Base-by-base conservation (phyloP, 2,797 vertebrate species). In the Spinus pinus region DNA sequence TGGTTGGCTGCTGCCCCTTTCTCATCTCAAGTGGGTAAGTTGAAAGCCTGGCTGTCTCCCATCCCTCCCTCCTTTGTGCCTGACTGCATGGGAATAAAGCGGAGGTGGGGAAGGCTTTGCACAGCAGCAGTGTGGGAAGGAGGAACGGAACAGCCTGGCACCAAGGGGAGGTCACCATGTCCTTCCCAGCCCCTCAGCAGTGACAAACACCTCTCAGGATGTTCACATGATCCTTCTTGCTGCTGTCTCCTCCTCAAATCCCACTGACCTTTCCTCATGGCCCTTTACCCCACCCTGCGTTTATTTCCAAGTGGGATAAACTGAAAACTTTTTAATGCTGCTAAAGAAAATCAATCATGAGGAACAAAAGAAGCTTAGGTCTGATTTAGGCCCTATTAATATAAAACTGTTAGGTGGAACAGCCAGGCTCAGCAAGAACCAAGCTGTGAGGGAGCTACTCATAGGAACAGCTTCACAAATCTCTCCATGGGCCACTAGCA, bases 401-500 rank as follows among this genome's bases (percentile, higher is more conserved):
- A 92, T 62, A 72, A 93, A 93, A 87, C 39, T 9, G 6, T 78
- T 92, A 62, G 54, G 41, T 53, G 56, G 79, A 95, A 83, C 81
- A 56, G 60, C 75, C 94, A 83, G 69, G 83, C 61, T 81, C 57
- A 81, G 79, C 44, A 89, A 94, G 57, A 82, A 37, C 47, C 47
- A 92, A 95, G 69, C 66, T 81, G 58, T 67, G 70, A 91, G 64
- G 30, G 21, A 66, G 74, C 66, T 47, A 37, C 50, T 44, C 41
- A n/a, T 4, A 85, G 75, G 62, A 89, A 51, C 20, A 83, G 46
- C 25, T 91, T 87, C 86, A 89, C 79, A 78, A 77, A 78, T 87
- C 74, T 85, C 90, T 95, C 78, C 57, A 70, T 11, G 71, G 86
- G 83, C 80, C 90, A 74, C 90, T 67, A 82, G 83, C 71, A 91